A percentile compares a stretch with the other conserved stretches of the same genome.
These are phyloP conservation scores for Bettongia penicillata DNA, from an alignment of 2,113 vertebrate species.

Conservation along the genomic window DNA sequence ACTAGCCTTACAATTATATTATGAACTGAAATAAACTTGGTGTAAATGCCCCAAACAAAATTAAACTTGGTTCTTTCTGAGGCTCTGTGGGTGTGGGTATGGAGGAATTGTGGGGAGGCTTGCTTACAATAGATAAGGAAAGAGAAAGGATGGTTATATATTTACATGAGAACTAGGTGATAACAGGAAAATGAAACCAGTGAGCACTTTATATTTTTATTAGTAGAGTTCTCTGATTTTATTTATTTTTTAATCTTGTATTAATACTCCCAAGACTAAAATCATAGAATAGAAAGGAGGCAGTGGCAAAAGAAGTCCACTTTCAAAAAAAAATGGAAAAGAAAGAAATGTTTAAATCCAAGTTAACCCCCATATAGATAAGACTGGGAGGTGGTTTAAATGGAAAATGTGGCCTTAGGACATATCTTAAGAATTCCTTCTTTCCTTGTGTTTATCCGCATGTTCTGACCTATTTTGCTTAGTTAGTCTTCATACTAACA, in stretches of 20 bases:
- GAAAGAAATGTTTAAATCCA: constrained; percentile 43
- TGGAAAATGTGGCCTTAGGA: constrained; percentile 13
- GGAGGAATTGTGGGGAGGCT: constrained; percentile 2
- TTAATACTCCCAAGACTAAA: not conserved
- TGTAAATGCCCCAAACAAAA: not conserved
- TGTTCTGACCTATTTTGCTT: not conserved
- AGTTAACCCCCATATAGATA: constrained; percentile 31
- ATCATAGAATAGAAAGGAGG: not conserved
- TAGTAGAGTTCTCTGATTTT: not conserved
- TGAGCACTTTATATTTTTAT: not conserved
- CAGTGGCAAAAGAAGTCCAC: constrained; percentile 8
- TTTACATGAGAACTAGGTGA: constrained; percentile 41
- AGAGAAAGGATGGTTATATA: constrained; percentile 6
- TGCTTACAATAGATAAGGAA: constrained; percentile 42
- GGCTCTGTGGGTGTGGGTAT: not conserved
- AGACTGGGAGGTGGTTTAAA: not conserved
- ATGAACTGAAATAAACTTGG: not conserved
- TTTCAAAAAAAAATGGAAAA: constrained; percentile 51
- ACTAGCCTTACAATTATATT: not conserved
- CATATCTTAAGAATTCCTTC: constrained; percentile 23
- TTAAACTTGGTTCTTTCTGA: constrained; percentile 12
- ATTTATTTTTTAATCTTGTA: not conserved
- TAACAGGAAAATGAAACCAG: constrained; percentile 12
- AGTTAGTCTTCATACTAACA: constrained; percentile 15
- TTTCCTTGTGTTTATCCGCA: constrained; percentile 29